These are phyloP conservation scores for Dynastes maya DNA, from an alignment of 2,888 invertebrate species.

Conservation along the genomic window DNA sequence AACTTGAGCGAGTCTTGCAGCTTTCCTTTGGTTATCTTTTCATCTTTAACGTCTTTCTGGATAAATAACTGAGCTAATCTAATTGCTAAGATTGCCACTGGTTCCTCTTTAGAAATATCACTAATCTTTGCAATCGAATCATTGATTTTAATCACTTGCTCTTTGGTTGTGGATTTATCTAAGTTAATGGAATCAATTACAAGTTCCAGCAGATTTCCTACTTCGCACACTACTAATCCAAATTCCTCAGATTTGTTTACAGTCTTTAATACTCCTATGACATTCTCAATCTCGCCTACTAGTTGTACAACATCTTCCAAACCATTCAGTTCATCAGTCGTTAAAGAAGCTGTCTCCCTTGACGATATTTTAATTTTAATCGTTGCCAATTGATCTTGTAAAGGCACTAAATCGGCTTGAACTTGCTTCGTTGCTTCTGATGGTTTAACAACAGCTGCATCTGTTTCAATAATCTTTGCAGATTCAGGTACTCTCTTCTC, in stretches of 20 bases:
- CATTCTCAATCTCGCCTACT: not conserved
- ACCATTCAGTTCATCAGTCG: not conserved
- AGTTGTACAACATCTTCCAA: not conserved
- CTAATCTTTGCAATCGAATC: not conserved
- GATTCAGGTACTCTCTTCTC: not conserved
- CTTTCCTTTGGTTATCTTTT: not conserved
- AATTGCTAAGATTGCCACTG: not conserved
- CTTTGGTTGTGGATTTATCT: not conserved
- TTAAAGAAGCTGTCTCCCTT: not conserved
- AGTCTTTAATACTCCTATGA: not conserved
- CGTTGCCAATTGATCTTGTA: not conserved
- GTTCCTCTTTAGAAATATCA: conserved; percentile 10
- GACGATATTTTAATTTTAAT: not conserved
- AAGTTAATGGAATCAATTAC: not conserved
- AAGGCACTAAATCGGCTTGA: not conserved
- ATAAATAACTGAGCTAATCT: conserved; percentile 5
- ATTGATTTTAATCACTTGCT: not conserved
- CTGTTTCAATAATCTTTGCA: not conserved
- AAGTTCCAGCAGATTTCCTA: not conserved
- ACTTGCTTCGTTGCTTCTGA: not conserved
- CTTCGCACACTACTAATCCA: not conserved
- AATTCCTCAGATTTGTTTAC: not conserved
- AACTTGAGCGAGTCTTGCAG: conserved; percentile 57
- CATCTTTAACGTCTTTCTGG: conserved; percentile 4
- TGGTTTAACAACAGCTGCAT: not conserved